Evolutionary conservation across 2,888 invertebrate genomes (phyloP).

Genomic region (Alcis repandata): DNA sequence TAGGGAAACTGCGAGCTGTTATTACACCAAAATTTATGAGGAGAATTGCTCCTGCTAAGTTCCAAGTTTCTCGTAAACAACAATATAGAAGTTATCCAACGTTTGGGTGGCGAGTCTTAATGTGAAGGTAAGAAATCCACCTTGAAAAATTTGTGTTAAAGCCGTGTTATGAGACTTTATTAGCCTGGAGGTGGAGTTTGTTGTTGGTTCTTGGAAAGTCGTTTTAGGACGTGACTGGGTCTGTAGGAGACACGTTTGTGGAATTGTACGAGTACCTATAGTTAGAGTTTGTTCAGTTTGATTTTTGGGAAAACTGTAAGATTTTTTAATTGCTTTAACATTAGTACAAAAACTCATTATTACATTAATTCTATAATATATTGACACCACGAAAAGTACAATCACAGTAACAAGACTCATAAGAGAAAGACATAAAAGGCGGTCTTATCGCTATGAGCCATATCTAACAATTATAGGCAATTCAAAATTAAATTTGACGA

Average conservation of each 20-base stretch:
- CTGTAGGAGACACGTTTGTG: background rate
- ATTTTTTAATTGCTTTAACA: background rate
- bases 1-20: slow-evolving; percentile 82
- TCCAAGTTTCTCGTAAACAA: slow-evolving; percentile 83
- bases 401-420: too few species aligned
- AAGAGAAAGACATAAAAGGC: too few species aligned
- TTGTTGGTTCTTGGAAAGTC: slow-evolving; percentile 43
- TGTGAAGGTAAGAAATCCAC: slow-evolving; percentile 74
- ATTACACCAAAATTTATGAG: slow-evolving; percentile 83
- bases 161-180: slow-evolving; percentile 71
- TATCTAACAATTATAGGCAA: too few species aligned
- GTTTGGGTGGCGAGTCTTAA: slow-evolving; percentile 72
- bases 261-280: too few species aligned
- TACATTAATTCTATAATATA: too few species aligned
- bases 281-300: background rate
- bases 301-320: background rate
- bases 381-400: too few species aligned
- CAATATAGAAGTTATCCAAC: slow-evolving; percentile 81
- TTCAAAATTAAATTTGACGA: too few species aligned
- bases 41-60: slow-evolving; percentile 78
- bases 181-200: slow-evolving; percentile 56
- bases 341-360: too few species aligned
- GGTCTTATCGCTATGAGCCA: too few species aligned
- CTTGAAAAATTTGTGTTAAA: slow-evolving; percentile 69
- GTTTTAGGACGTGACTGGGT: slow-evolving; percentile 2